Evolutionary conservation across 2,113 vertebrate genomes (phyloP).

Genomic region (Aptenodytes forsteri): DNA sequence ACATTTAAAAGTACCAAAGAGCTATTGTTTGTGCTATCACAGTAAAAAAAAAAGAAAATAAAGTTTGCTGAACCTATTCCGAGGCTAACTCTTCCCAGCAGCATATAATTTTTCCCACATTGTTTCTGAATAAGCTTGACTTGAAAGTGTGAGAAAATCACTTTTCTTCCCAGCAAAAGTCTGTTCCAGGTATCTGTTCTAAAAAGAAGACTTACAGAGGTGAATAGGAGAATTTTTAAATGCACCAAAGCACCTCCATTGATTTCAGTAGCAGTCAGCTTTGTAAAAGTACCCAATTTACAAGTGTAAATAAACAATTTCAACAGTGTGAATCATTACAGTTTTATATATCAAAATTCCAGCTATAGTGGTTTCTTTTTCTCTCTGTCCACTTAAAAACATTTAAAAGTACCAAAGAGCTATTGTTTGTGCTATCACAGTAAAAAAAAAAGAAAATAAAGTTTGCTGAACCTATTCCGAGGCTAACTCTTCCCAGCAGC

Average conservation of each 20-base stretch:
- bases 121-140: neutral
- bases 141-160: neutral
- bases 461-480: neutral
- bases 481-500: neutral
- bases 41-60: neutral
- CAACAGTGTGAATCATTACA: neutral
- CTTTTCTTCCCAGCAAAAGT: neutral
- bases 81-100: neutral
- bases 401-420: neutral
- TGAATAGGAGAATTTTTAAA: neutral
- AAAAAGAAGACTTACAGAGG: neutral
- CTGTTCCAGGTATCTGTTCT: neutral
- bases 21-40: neutral
- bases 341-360: neutral
- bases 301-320: conserved; percentile 1
- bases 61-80: neutral
- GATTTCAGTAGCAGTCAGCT: neutral
- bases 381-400: neutral
- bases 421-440: neutral
- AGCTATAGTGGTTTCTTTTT: neutral
- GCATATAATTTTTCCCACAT: neutral
- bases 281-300: neutral
- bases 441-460: neutral
- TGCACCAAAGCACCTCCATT: neutral
- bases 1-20: neutral